Evolutionary conservation across 2,797 vertebrate genomes (phyloP).

Genomic region (Parauchenoglanis ngamensis): DNA sequence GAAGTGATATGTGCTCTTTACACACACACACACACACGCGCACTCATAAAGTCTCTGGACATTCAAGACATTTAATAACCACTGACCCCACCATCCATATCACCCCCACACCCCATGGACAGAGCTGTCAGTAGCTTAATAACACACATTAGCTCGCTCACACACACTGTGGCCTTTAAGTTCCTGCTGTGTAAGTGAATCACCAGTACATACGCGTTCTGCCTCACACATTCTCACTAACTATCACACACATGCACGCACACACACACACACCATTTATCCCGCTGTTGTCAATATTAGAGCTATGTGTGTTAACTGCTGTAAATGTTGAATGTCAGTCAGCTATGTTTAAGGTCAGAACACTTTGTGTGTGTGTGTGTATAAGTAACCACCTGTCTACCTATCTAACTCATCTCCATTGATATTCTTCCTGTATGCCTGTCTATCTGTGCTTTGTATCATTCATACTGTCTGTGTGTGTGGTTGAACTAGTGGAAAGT

Average conservation of each 20-base stretch:
- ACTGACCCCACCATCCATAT: neutral
- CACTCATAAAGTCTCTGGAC: neutral
- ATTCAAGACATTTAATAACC: neutral
- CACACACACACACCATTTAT: neutral
- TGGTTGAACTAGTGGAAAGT: neutral
- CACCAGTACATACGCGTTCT: neutral
- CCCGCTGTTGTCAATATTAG: neutral
- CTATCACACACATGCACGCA: constrained; percentile 3
- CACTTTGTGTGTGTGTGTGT: constrained; percentile 1
- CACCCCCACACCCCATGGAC: neutral
- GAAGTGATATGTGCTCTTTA: too few relatives aligned
- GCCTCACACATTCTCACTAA: neutral
- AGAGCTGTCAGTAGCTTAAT: neutral
- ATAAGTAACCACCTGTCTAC: neutral
- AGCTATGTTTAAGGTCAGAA: neutral
- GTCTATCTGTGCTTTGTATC: neutral
- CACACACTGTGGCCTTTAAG: constrained; percentile 4
- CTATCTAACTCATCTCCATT: neutral
- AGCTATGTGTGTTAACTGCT: neutral
- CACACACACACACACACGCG: too few relatives aligned
- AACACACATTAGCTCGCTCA: constrained; percentile 1
- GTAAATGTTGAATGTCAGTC: neutral
- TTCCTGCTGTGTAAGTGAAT: constrained; percentile 16
- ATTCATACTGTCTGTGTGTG: neutral
- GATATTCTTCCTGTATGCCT: neutral